Evolutionary conservation across 2,888 invertebrate species (phyloP).

Genomic region (Acanthopleura granulata): DNA sequence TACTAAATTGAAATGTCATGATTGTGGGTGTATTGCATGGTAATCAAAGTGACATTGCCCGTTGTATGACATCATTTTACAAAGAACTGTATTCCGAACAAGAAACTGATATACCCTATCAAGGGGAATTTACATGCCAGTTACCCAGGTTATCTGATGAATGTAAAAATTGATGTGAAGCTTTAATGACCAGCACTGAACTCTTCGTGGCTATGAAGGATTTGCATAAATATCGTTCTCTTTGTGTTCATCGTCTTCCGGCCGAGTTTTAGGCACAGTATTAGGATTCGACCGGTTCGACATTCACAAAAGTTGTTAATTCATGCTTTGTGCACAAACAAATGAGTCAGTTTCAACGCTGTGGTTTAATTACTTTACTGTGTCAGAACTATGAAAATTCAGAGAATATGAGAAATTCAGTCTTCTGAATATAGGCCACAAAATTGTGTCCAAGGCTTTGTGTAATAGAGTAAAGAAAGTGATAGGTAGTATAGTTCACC

Average conservation of each 20-base stretch:
- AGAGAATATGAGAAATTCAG: not conserved
- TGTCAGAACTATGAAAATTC: not conserved
- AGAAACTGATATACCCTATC: not conserved
- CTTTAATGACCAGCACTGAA: not conserved
- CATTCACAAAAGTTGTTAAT: not conserved
- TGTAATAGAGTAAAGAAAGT: not conserved
- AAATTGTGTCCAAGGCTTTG: not conserved
- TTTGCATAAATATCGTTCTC: not conserved
- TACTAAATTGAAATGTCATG: not conserved
- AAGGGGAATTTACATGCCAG: not conserved
- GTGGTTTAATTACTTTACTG: not conserved
- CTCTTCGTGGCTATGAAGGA: not conserved
- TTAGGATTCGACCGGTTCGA: not conserved
- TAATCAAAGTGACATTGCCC: not conserved
- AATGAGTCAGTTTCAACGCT: not conserved
- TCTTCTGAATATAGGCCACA: not conserved
- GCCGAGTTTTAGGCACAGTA: not conserved
- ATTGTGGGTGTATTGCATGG: not conserved
- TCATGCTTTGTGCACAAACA: not conserved
- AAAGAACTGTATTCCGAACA: not conserved
- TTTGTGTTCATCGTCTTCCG: not conserved
- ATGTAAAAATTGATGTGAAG: not conserved
- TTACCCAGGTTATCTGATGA: not conserved
- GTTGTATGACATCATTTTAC: not conserved
- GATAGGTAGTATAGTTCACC: not conserved